A percentile compares a stretch with the other conserved stretches of the same genome.
phyloP scores from a whole-genome alignment of 2,113 vertebrate species.

The Malurus alboscapulatus region DNA sequence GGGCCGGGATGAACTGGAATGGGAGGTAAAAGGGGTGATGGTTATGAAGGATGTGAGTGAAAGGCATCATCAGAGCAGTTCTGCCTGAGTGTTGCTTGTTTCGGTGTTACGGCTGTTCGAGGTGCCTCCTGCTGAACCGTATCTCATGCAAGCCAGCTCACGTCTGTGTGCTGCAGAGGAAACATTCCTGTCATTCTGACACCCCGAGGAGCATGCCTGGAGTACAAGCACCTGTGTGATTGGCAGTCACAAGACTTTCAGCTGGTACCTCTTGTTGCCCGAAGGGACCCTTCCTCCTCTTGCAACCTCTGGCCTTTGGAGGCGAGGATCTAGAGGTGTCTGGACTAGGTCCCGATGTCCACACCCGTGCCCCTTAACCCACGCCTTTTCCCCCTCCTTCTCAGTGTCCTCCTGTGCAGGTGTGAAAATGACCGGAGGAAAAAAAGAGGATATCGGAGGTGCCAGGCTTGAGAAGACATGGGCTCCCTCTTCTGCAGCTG shows the following conservation, averaged over 20 bases:
- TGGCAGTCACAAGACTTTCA: neutral
- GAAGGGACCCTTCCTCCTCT: neutral
- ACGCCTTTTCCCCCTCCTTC: neutral
- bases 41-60: conserved; percentile 24
- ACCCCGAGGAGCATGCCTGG: neutral
- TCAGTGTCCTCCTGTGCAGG: neutral
- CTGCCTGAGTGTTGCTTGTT: conserved; percentile 31
- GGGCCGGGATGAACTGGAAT: neutral
- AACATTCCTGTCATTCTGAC: conserved; percentile 8
- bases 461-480: conserved; percentile 38
- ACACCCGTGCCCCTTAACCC: neutral
- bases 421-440: neutral
- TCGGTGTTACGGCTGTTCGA: neutral
- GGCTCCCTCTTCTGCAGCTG: conserved; percentile 55
- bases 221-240: neutral
- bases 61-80: neutral
- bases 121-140: neutral
- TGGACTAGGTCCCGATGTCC: neutral
- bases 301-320: neutral
- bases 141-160: neutral
- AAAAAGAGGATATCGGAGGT: neutral
- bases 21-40: conserved; percentile 30
- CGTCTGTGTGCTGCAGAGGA: neutral
- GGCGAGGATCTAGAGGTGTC: neutral
- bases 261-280: neutral